phyloP scores from a whole-genome alignment of 2,888 invertebrate species.

The Agrotis clavis region DNA sequence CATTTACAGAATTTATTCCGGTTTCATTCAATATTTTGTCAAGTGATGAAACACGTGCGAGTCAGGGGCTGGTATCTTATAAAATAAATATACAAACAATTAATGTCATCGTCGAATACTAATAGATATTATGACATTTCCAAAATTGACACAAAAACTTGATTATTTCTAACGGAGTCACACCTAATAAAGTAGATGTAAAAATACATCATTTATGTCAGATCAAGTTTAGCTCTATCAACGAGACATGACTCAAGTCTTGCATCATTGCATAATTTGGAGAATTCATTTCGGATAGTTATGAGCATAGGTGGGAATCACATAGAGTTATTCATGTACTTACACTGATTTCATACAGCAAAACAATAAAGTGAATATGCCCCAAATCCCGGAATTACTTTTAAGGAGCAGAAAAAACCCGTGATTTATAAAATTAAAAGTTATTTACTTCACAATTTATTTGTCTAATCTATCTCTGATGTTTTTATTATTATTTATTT shows the following conservation, averaged over 20 bases:
- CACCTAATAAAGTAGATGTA: not conserved
- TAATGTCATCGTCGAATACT: not conserved
- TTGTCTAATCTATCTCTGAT: too few species aligned
- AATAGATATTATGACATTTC: constrained; percentile 23
- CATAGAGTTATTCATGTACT: too few species aligned
- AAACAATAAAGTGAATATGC: too few species aligned
- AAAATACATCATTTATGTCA: not conserved
- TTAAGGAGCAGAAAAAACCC: too few species aligned
- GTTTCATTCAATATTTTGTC: not conserved
- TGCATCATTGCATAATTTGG: not conserved
- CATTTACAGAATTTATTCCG: too few species aligned
- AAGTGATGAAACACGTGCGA: not conserved
- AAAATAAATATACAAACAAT: not conserved
- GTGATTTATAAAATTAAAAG: too few species aligned
- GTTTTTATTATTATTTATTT: too few species aligned
- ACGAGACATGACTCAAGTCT: not conserved
- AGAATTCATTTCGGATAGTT: not conserved
- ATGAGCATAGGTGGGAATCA: too few species aligned
- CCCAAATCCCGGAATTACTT: too few species aligned
- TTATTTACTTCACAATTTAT: too few species aligned
- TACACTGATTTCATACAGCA: too few species aligned
- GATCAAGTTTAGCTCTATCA: not conserved
- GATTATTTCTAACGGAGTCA: not conserved
- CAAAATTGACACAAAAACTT: constrained; percentile 13
- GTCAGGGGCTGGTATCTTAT: too few species aligned